Percentiles rank a stretch among this genome's conserved stretches.
Conservation (phyloP, 2,797 vertebrate species). For the Tamandua tetradactyla region DNA sequence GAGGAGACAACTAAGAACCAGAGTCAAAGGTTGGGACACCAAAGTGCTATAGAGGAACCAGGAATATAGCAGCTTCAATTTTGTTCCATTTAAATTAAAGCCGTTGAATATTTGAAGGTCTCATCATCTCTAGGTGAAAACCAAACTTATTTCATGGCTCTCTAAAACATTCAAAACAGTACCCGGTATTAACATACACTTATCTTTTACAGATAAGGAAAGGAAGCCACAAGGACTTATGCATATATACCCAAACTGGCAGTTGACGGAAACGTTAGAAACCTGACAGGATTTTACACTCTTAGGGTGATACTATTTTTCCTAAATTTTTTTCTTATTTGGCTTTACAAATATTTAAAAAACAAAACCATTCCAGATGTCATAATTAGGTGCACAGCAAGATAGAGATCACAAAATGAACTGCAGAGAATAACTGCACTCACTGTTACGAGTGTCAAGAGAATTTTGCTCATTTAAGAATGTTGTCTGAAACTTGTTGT, state of each 20-base stretch:
- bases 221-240: neutral
- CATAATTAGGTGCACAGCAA: neutral
- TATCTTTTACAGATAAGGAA: constrained; percentile 17
- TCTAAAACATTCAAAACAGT: constrained; percentile 29
- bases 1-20: neutral
- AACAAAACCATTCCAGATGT: neutral
- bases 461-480: constrained; percentile 23
- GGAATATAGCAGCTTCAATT: neutral
- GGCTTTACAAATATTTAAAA: constrained; percentile 49
- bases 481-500: constrained; percentile 2
- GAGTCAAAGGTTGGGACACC: neutral
- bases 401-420: constrained; percentile 7
- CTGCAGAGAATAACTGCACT: neutral
- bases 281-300: neutral
- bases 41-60: constrained; percentile 3
- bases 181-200: neutral
- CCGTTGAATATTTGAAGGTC: neutral
- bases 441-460: neutral
- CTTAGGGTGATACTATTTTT: neutral
- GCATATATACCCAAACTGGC: neutral
- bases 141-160: neutral
- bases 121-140: constrained; percentile 22
- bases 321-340: neutral
- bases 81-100: constrained; percentile 15
- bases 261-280: neutral